Percentiles rank a stretch among this genome's conserved stretches.
Evolutionary conservation across 2,888 invertebrate genomes (phyloP).

Genomic region (Sesamia inferens): DNA sequence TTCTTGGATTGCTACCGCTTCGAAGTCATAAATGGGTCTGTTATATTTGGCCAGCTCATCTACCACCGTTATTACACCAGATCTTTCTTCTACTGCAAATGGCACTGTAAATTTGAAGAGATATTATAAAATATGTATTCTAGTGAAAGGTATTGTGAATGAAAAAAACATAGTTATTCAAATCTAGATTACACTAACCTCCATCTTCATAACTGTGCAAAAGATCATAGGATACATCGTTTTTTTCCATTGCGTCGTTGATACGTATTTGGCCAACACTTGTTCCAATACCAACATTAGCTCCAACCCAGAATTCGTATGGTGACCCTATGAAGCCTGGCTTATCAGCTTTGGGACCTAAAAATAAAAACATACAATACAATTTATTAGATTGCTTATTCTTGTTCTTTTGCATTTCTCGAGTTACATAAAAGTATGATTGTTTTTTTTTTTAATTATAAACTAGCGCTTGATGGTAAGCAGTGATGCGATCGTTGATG

Average conservation of each 20-base stretch:
- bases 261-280: slow-evolving; percentile 96
- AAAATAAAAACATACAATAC: background rate
- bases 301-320: slow-evolving; percentile 97
- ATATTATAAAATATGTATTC: background rate
- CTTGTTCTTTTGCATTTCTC: background rate
- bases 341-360: slow-evolving; percentile 88
- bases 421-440: background rate
- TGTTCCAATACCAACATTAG: slow-evolving; percentile 95
- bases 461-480: no score
- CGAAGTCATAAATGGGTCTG: slow-evolving; percentile 93
- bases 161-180: background rate
- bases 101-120: slow-evolving; percentile 91
- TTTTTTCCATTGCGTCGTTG: slow-evolving; percentile 92
- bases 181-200: slow-evolving; percentile 85
- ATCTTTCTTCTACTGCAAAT: slow-evolving; percentile 96
- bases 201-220: slow-evolving; percentile 96
- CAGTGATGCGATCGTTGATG: no score
- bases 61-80: slow-evolving; percentile 96
- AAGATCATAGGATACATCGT: slow-evolving; percentile 93
- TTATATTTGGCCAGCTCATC: slow-evolving; percentile 93
- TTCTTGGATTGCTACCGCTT: slow-evolving; percentile 93
- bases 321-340: slow-evolving; percentile 96
- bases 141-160: background rate
- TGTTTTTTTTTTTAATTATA: no score
- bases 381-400: background rate